Evolutionary conservation across 2,797 vertebrate genomes (phyloP).

Genomic region (Dryobates pubescens): DNA sequence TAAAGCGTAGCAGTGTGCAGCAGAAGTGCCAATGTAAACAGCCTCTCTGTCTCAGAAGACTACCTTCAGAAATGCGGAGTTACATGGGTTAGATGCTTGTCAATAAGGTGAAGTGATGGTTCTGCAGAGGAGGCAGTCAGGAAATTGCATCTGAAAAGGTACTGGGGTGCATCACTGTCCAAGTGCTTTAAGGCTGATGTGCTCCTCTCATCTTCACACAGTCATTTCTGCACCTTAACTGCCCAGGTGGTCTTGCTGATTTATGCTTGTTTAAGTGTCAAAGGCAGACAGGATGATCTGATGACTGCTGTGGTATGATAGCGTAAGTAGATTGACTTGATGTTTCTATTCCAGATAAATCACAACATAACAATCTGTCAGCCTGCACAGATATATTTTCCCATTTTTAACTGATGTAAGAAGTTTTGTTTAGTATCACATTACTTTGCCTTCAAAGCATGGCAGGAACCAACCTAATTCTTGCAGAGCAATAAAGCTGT

Average conservation of each 20-base stretch:
- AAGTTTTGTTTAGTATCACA: not conserved
- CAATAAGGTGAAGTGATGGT: constrained; percentile 3
- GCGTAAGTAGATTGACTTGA: not conserved
- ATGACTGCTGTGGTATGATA: constrained; percentile 13
- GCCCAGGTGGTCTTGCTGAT: not conserved
- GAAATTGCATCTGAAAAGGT: not conserved
- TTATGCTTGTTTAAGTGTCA: constrained; percentile 41
- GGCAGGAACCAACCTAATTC: not conserved
- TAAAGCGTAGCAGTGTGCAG: constrained; percentile 46
- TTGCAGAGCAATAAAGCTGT: not conserved
- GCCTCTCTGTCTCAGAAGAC: constrained; percentile 64
- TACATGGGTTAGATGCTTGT: not conserved
- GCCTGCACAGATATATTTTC: not conserved
- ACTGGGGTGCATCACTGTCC: constrained; percentile 2
- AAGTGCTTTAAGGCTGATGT: not conserved
- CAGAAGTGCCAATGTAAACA: constrained; percentile 42
- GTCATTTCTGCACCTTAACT: not conserved
- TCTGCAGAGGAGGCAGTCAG: not conserved
- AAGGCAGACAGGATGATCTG: constrained; percentile 40
- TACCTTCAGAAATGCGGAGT: constrained; percentile 50
- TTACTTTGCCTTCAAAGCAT: not conserved
- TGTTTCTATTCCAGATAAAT: constrained; percentile 45
- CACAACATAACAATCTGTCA: constrained; percentile 37
- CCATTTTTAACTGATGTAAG: not conserved
- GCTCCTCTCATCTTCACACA: constrained; percentile 22